These are phyloP conservation scores for Crossaster papposus DNA, from an alignment of 53 echinoderm and acorn worm species.

Conservation along the genomic window DNA sequence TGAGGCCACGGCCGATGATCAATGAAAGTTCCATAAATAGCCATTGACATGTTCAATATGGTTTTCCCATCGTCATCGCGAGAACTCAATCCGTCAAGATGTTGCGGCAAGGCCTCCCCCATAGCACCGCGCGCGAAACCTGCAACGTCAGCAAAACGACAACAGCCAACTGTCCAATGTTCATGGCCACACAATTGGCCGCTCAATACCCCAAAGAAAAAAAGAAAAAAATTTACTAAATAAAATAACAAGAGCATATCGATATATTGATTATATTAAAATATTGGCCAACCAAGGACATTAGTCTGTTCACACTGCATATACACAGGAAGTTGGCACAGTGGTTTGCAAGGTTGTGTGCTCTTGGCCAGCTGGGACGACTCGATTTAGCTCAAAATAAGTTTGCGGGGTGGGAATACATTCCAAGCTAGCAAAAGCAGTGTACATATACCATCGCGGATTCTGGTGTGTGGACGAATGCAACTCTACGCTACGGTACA, in stretches of 20 bases:
- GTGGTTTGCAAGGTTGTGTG: not conserved
- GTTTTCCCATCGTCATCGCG: constrained; percentile 5
- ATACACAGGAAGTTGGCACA: constrained; percentile 28
- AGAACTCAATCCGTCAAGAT: no score
- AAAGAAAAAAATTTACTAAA: no score
- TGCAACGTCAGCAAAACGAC: constrained; percentile 49
- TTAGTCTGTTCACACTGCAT: not conserved
- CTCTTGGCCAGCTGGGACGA: not conserved
- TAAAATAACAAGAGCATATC: not conserved
- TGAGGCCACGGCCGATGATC: not conserved
- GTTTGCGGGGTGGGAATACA: not conserved
- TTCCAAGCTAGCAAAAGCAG: no score
- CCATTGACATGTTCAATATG: not conserved
- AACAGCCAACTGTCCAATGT: not conserved
- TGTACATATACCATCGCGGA: not conserved
- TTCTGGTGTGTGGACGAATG: no score
- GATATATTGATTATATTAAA: constrained; percentile 14
- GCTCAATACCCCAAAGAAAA: constrained; percentile 7
- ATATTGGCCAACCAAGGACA: constrained; percentile 14
- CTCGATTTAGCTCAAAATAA: not conserved
- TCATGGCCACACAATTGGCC: constrained; percentile 4
- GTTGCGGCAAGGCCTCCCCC: not conserved
- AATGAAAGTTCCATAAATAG: not conserved
- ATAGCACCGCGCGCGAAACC: not conserved
- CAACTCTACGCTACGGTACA: not conserved